Base-by-base conservation (phyloP, 2,888 invertebrate species). In the Amiota minor region DNA sequence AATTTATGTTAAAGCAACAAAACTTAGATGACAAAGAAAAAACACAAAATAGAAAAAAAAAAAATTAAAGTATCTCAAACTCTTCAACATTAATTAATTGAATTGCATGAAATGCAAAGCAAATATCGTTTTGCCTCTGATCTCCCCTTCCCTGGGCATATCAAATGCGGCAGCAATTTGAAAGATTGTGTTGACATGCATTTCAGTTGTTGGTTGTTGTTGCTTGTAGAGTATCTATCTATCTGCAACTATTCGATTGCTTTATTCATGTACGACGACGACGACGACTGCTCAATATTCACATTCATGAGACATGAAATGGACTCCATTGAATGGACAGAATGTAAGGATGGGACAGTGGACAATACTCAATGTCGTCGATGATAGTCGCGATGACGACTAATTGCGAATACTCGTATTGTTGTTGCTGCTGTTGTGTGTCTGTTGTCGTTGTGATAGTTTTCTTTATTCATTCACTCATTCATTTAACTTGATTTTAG, bases 21-120 rank as follows among this genome's bases (percentile, higher is more conserved):
- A 53, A 53, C 10, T 12, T 59, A 18, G 23, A 9, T 12, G 35
- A 71, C 70, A 74, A 73, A 78, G 81, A 65, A 73, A n/a, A n/a
- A n/a, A n/a, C 53, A 70, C 50, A 9, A 23, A 16, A n/a, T n/a
- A 71, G 71, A 74, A 73, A 78, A 84, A 65, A 73, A 46, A 70
- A 64, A 9, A 35, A 16, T 65, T 59, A 49, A 55, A 65, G 70
- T 65, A 72, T 77, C 35, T 35, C 35, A 35, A 35, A 35, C 35
- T 35, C 35, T 35, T 2, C 77, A 82, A 70, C 80, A 79, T 73
- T 84, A 85, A 83, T 83, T 83, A 83, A 83, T 84, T 85, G 82
- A 77, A 74, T 77, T 85, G 86, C 84, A 85, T 86, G 82, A 84
- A 79, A 77, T 70, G 68, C 72, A 74, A 74, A 76, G 77, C 71